A percentile compares a stretch with the other conserved stretches of the same genome.
Evolutionary conservation across 1,140 invertebrate genomes (phyloP).

Genomic region (Hermetia illucens): DNA sequence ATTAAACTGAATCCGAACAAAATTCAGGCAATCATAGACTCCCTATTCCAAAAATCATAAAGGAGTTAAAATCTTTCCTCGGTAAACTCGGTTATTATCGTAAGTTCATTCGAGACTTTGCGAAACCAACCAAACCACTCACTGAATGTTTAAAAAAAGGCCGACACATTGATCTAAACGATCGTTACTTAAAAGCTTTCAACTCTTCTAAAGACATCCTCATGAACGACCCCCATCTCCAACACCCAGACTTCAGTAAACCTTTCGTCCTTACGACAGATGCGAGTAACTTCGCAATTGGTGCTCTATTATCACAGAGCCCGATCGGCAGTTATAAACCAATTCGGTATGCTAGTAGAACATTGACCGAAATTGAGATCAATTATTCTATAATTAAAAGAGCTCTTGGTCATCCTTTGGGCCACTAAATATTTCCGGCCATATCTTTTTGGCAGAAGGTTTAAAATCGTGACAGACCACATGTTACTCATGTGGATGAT

Average conservation of each 20-base stretch:
- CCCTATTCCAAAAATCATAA: constrained; percentile 10
- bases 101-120: constrained; percentile 10
- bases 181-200: constrained; percentile 9
- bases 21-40: constrained; percentile 8
- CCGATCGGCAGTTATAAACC: constrained; percentile 11
- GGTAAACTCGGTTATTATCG: constrained; percentile 8
- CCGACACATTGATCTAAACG: background rate
- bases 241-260: constrained; percentile 24
- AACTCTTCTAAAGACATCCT: constrained; percentile 12
- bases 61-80: constrained; percentile 10
- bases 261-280: constrained; percentile 21
- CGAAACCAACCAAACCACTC: constrained; percentile 7
- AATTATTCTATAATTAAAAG: constrained; percentile 16
- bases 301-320: constrained; percentile 9
- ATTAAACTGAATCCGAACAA: constrained; percentile 11
- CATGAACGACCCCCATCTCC: constrained; percentile 13
- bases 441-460: constrained; percentile 19
- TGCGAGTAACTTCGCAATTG: constrained; percentile 6
- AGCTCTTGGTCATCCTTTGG: constrained; percentile 23
- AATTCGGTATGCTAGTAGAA: constrained; percentile 15
- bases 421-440: constrained; percentile 29
- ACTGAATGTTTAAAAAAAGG: constrained; percentile 1
- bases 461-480: constrained; percentile 21
- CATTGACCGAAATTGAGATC: constrained; percentile 12
- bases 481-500: constrained; percentile 22